Conservation (phyloP, 35 echinoderm and acorn worm genomes). For the Apostichopus californicus region DNA sequence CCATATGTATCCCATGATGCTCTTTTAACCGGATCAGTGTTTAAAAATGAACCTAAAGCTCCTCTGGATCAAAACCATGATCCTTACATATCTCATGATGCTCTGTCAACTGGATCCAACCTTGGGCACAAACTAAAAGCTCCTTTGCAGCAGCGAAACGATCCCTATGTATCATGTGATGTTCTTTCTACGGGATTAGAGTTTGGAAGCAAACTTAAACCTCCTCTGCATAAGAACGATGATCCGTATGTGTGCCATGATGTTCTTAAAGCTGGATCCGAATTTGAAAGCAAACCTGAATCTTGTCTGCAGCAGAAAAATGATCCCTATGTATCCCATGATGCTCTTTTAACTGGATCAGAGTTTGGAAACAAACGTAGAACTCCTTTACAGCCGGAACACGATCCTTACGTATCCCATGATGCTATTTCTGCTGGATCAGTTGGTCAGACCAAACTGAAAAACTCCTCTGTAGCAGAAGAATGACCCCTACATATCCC, state of each 20-base stretch:
- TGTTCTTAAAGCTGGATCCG: neutral
- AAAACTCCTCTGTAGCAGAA: neutral
- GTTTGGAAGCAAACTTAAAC: neutral
- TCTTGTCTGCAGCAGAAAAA: neutral
- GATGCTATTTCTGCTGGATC: neutral
- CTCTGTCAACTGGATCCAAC: neutral
- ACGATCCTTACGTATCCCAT: neutral
- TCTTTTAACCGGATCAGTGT: neutral
- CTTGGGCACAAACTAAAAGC: neutral
- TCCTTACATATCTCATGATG: neutral
- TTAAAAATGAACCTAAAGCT: neutral
- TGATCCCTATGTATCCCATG: too few relatives aligned
- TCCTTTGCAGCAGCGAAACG: neutral
- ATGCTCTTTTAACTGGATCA: too few relatives aligned
- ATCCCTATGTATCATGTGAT: neutral
- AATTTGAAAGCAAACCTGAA: neutral
- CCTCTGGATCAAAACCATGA: neutral
- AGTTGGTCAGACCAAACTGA: neutral
- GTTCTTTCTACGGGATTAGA: neutral
- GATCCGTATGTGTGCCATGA: neutral
- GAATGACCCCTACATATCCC: too few relatives aligned
- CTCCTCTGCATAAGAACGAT: neutral
- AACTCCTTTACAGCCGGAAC: neutral
- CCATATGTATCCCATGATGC: too few relatives aligned
- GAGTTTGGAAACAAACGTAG: neutral